These are phyloP conservation scores for Podargus strigoides DNA, from an alignment of 2,797 vertebrate species.

Conservation along the genomic window DNA sequence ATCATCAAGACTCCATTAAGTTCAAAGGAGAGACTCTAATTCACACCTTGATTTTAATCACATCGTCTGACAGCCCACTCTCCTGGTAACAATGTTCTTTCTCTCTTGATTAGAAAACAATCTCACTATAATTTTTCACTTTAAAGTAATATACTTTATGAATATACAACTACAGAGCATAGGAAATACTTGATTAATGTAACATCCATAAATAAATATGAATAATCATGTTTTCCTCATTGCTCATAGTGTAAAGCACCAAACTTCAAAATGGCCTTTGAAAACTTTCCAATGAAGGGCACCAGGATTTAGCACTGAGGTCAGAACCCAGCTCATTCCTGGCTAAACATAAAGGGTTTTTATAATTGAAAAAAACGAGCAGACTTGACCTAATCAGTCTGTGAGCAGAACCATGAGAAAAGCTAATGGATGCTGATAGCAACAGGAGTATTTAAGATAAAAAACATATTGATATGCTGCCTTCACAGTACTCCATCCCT, in stretches of 20 bases:
- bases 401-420: neutral
- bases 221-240: neutral
- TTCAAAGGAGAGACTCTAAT: neutral
- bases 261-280: neutral
- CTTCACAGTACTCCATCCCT: neutral
- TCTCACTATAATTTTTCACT: neutral
- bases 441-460: neutral
- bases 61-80: neutral
- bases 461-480: neutral
- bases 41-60: neutral
- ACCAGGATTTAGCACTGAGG: neutral
- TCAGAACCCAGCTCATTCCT: neutral
- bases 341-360: neutral
- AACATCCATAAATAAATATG: neutral
- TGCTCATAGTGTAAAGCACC: neutral
- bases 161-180: neutral
- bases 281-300: neutral
- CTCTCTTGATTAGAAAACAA: neutral
- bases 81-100: slow-evolving; percentile 41
- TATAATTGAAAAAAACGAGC: neutral
- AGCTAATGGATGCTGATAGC: neutral
- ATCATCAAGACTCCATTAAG: neutral
- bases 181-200: neutral
- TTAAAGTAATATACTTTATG: neutral
- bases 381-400: neutral